Percentiles rank a stretch among this genome's conserved stretches.
Evolutionary conservation across 1,140 invertebrate genomes (phyloP).

Genomic region (Zaprionus nigranus): DNA sequence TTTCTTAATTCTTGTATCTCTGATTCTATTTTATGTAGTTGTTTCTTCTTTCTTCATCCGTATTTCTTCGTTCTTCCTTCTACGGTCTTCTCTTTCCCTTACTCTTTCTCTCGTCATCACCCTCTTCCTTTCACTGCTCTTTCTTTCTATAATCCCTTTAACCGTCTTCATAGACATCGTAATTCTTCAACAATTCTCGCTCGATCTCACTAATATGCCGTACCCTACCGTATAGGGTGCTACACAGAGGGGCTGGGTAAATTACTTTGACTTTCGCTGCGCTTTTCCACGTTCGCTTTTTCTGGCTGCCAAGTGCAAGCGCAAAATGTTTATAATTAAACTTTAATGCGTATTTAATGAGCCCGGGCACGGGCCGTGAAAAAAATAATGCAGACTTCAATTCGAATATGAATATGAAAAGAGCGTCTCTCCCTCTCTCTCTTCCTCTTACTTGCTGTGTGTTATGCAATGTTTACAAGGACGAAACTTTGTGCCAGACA

Average conservation of each 20-base stretch:
- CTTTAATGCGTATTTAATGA: conserved; percentile 83
- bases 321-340: conserved; percentile 83
- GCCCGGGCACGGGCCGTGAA: conserved; percentile 57
- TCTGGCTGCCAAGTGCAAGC: conserved; percentile 71
- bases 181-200: neutral
- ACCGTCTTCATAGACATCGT: neutral
- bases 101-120: neutral
- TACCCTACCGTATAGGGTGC: conserved; percentile 26
- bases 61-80: neutral
- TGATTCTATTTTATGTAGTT: neutral
- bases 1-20: neutral
- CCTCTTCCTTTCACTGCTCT: neutral
- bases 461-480: conserved; percentile 55
- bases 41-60: neutral
- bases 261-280: conserved; percentile 80
- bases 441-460: neutral
- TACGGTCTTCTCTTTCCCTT: neutral
- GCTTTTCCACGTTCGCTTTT: conserved; percentile 60
- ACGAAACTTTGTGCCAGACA: conserved; percentile 45
- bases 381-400: conserved; percentile 65
- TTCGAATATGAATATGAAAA: conserved; percentile 59
- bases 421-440: conserved; percentile 14
- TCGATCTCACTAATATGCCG: conserved; percentile 36
- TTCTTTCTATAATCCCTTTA: neutral
- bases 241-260: conserved; percentile 45